Evolutionary conservation across 2,888 invertebrate genomes (phyloP), one percentile per base, ranked within the genome.

Genomic region (Diplolepis rosae): DNA sequence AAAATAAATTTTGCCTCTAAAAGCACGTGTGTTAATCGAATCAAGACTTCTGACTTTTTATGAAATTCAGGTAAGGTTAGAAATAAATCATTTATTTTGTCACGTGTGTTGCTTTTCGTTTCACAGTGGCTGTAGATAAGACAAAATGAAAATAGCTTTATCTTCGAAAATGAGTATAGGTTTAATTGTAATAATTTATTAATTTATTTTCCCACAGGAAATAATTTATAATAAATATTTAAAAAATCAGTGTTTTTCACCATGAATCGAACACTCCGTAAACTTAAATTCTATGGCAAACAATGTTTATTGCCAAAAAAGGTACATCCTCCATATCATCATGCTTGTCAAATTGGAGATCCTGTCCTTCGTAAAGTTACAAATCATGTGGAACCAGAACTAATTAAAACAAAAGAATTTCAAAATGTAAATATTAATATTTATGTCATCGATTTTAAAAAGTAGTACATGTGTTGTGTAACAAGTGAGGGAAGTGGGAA

Each of bases 301-400:
- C 18, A 56, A 32, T 22, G 15, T 5, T 15, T 30, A 1, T 22
- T 9, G 35, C 5, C 35, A 24, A 35, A 35, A 22, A 32, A 56
- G 4, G 56, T 56, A 2, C 11, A 32, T 22, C 56, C 56, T 5
- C 56, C 56, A 1, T 56, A 35, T 35, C 0, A 6, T 5, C 56
- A 56, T 22, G 56, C 11, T 56, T 56, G 56, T 56, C 56, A 56
- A 56, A 56, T 35, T 22, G 56, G 56, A 32, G 56, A 56, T 22
- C 56, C 56, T 15, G 32, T 56, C 35, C 56, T 56, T 56, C 56
- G 56, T 32, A 9, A 18, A 35, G 15, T 13, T 15, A 13, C 56
- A 35, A 18, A 30, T 5, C 1, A 5, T 35, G 56, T 56, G 32
- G 22, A 35, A 24, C 61, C 61, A 39, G 61, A 61, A 61, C 3